Base-by-base conservation (phyloP, 2,888 invertebrate species). In the Platycheirus albimanus region DNA sequence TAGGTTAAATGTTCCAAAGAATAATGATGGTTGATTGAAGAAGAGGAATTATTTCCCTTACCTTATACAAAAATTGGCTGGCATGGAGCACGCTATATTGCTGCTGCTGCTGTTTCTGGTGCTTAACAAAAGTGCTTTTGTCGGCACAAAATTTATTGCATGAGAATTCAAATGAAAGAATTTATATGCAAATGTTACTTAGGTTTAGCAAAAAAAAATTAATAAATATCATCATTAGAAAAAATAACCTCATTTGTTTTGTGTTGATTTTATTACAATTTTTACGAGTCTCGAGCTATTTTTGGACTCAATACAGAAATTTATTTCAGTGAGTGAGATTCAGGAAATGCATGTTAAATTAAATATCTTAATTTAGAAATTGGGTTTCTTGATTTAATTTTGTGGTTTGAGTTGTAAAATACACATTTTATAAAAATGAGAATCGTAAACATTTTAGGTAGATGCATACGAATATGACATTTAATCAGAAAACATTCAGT, bases 31-130 rank as follows among this genome's bases (percentile, higher is more conserved):
- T 38, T 19, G 64, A 43, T 58, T 58, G 41, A 58, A 58, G 58
- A 58, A 56, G 56, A 28, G 13, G 17, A 54, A 56, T 49, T 38
- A 64, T 15, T 56, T 64, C 38, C 28, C 54, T n/a, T n/a, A n/a
- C 28, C 52, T 15, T 28, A n/a, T 13, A 56, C n/a, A n/a, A n/a
- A n/a, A n/a, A n/a, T n/a, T n/a, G n/a, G 28, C 10, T 49, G 49
- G n/a, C n/a, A n/a, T n/a, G n/a, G n/a, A 33, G 36, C 74, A 74
- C 66, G 74, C 64, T 66, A 66, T 56, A 38, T 47, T 7, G 30
- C 13, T 36, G 19, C 15, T 13, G 36, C 20, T 38, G 13, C 38
- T 7, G 30, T 11, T 36, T n/a, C 15, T 13, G 36, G 13, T 38
- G 13, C 38, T 19, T 33, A 58, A 41, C 15, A 19, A 43, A 49